phyloP scores from a whole-genome alignment of 2,113 vertebrate genomes.

The Vulpes lagopus region DNA sequence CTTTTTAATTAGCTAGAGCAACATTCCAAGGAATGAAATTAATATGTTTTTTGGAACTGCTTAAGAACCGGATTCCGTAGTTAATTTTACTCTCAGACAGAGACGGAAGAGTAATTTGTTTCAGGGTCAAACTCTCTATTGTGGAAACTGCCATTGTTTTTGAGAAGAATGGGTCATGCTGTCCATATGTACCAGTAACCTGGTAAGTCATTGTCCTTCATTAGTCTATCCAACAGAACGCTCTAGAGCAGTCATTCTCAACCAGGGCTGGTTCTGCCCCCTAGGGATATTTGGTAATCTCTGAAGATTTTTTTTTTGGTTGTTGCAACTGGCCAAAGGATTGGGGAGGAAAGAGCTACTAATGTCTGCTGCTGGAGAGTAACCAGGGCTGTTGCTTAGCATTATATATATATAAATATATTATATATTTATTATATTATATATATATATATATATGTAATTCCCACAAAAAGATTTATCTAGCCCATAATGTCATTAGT shows the following conservation, averaged over 20 bases:
- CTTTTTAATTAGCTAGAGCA: constrained; percentile 14
- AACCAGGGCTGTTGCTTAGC: not conserved
- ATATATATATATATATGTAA: not conserved
- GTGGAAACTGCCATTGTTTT: not conserved
- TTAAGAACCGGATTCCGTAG: not conserved
- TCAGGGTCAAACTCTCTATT: not conserved
- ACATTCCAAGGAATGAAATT: not conserved
- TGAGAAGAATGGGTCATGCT: not conserved
- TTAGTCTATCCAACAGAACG: not conserved
- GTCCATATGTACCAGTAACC: not conserved
- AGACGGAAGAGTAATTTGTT: constrained; percentile 3
- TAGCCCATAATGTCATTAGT: not conserved
- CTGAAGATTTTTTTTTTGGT: not conserved
- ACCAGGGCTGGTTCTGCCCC: not conserved
- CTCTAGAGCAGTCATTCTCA: not conserved
- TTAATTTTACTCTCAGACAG: constrained; percentile 35
- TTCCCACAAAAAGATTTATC: not conserved
- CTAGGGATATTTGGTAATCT: not conserved
- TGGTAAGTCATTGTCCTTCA: not conserved
- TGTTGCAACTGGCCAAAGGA: not conserved
- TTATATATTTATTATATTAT: no score
- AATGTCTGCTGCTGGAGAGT: not conserved
- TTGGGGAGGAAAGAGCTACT: not conserved
- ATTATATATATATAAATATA: not conserved
- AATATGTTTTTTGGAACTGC: not conserved